Percentiles rank a stretch among this genome's conserved stretches.
Evolutionary conservation across 2,113 vertebrate genomes (phyloP).

Genomic region (Leptocoma aspasia): DNA sequence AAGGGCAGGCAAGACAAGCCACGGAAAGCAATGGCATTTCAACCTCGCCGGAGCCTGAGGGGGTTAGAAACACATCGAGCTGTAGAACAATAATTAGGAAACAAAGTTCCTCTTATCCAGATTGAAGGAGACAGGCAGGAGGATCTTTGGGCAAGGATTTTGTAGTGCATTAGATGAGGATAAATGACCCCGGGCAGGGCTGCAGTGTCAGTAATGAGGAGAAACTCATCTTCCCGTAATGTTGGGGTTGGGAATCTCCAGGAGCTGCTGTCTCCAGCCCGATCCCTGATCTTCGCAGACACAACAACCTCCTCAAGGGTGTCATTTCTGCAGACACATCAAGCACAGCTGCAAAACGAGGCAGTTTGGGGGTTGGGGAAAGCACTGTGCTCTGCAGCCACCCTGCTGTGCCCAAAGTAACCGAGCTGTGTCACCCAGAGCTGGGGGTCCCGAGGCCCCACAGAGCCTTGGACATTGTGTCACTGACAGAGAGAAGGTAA

Average conservation of each 20-base stretch:
- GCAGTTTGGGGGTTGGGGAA: rapidly evolving
- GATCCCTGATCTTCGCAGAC: neutral
- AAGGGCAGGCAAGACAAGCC: neutral
- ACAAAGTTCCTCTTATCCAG: neutral
- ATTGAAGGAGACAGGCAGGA: neutral
- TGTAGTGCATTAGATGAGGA: neutral
- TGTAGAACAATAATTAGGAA: neutral
- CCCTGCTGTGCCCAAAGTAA: neutral
- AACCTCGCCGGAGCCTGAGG: neutral
- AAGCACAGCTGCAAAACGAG: neutral
- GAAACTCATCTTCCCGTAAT: rapidly evolving
- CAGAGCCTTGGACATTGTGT: neutral
- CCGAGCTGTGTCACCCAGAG: rapidly evolving
- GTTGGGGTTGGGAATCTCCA: rapidly evolving
- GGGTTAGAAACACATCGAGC: constrained; percentile 26
- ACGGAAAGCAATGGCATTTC: neutral
- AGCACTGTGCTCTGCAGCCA: neutral
- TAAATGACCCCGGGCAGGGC: neutral
- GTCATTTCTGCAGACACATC: neutral
- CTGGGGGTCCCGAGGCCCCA: neutral
- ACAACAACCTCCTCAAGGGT: neutral
- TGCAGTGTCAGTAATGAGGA: neutral
- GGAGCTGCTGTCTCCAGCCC: neutral
- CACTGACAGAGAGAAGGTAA: neutral
- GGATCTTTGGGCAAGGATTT: neutral